phyloP scores from a whole-genome alignment of 2,113 vertebrate species.

The Tragelaphus buxtoni region DNA sequence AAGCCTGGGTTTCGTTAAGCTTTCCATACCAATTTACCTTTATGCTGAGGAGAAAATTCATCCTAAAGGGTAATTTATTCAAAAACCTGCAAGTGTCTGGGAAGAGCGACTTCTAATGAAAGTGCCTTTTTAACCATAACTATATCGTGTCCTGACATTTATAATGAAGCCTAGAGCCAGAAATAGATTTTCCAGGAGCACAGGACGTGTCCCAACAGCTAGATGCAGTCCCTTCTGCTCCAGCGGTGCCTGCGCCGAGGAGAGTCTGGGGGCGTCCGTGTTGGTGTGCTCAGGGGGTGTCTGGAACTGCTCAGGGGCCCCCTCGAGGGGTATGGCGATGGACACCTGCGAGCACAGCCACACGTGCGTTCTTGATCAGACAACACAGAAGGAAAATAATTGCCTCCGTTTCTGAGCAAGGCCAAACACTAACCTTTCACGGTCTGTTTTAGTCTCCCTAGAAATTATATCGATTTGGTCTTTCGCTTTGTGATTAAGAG shows the following conservation, averaged over 20 bases:
- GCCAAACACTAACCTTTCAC: not conserved
- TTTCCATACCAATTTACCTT: slow-evolving; percentile 37
- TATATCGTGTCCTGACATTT: slow-evolving; percentile 53
- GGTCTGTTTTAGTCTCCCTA: not conserved
- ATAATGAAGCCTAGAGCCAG: slow-evolving; percentile 58
- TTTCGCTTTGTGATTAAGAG: slow-evolving; percentile 20
- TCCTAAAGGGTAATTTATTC: slow-evolving; percentile 66
- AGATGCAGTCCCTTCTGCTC: not conserved
- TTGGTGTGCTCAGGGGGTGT: not conserved
- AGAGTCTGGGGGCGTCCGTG: not conserved
- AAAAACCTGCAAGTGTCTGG: slow-evolving; percentile 44
- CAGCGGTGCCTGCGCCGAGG: not conserved
- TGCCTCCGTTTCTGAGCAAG: not conserved
- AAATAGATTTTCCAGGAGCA: slow-evolving; percentile 36
- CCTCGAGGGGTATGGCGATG: fast-evolving
- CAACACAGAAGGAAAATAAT: not conserved
- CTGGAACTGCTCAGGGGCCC: not conserved
- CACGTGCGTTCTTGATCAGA: fast-evolving
- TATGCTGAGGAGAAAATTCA: slow-evolving; percentile 20
- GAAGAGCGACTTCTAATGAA: slow-evolving; percentile 39
- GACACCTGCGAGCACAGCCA: not conserved
- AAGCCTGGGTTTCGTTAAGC: not conserved
- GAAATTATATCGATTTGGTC: slow-evolving; percentile 24
- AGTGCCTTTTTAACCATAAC: slow-evolving; percentile 35
- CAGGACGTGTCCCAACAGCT: not conserved